Base-by-base conservation (phyloP, 2,888 invertebrate species). In the Luffia ferchaultella region DNA sequence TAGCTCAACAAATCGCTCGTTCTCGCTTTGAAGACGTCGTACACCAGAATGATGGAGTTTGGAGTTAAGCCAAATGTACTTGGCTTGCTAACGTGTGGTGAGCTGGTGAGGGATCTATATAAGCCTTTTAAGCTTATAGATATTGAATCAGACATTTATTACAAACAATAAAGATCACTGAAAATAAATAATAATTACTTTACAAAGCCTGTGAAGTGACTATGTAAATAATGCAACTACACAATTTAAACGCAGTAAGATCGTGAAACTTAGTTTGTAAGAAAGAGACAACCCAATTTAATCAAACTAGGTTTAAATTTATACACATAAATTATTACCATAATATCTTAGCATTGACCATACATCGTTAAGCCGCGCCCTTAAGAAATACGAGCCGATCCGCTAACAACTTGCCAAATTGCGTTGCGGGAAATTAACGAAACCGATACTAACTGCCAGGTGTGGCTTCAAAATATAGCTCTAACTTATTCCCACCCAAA, bases 371-470 rank as follows among this genome's bases (percentile, higher is more conserved):
- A 30, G 30, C 30, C 30, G 30, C 43, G n/a, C 43, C 43, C n/a
- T 42, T 48, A 18, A 12, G 48, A 41, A 48, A 51, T n/a, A 43
- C 51, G 51, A 51, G 12, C 46, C 41, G 40, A 48, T 20, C 20
- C 42, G 50, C 19, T 51, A 51, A 51, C 51, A 47, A 51, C 48
- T 17, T 42, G 17, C 16, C 18, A 48, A 51, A 47, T 51, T 51
- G 47, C 45, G 30, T 30, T 19, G 40, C 18, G 20, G 45, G 16
- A 30, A 51, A 48, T 51, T 51, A 51, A 51, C 30, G 30, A 30
- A 30, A 30, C 30, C 30, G 30, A 30, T 30, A 30, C 30, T 30
- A 30, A 12, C 30, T 30, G 30, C 30, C 30, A 30, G 30, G 30
- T 30, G 30, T 12, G 30, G 30, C 30, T 30, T 30, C 30, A 12